Conservation (phyloP, 2,113 vertebrate species). For the Dromiciops gliroides region DNA sequence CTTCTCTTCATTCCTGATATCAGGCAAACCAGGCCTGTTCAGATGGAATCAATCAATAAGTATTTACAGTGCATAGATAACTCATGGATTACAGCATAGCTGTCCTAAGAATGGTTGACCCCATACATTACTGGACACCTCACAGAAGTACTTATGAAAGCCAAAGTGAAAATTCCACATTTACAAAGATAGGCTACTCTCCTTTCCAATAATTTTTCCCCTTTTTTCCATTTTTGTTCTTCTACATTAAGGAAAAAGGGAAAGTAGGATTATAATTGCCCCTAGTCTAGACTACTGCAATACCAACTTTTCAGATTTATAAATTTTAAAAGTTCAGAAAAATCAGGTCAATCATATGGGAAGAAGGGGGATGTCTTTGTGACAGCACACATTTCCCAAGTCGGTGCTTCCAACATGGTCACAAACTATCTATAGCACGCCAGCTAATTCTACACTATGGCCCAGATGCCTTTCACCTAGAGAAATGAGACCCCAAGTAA, state of each 20-base stretch:
- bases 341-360: background rate
- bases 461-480: conserved; percentile 46
- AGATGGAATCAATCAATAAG: background rate
- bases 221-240: conserved; percentile 27
- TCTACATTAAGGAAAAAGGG: conserved; percentile 32
- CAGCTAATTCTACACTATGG: background rate
- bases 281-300: background rate
- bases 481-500: background rate
- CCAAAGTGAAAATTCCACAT: background rate
- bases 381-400: background rate
- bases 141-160: conserved; percentile 10
- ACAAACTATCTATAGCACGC: background rate
- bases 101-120: background rate
- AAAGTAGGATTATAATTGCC: conserved; percentile 23
- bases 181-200: conserved; percentile 1
- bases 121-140: background rate
- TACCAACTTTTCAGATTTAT: background rate
- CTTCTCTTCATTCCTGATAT: background rate
- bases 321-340: conserved; percentile 49
- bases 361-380: background rate
- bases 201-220: conserved; percentile 19
- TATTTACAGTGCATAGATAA: background rate
- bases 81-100: background rate
- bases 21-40: background rate
- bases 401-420: background rate